Percentiles rank a stretch among this genome's conserved stretches.
Evolutionary conservation across 2,113 vertebrate genomes (phyloP).

Genomic region (Ailurus styani): DNA sequence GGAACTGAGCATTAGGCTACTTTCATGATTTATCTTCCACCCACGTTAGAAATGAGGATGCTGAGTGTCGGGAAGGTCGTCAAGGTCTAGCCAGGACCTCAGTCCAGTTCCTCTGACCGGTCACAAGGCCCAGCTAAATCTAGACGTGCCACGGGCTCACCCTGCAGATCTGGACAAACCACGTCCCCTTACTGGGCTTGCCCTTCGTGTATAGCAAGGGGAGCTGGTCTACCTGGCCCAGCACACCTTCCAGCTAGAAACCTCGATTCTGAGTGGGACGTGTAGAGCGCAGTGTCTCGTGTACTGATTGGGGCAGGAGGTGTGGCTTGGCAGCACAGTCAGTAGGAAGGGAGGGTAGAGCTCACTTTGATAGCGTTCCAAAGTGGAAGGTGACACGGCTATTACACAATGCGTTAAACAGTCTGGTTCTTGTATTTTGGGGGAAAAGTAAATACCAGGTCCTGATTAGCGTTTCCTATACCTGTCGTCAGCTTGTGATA

Average conservation of each 20-base stretch:
- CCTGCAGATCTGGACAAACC: not conserved
- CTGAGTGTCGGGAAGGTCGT: not conserved
- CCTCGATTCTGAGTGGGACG: slow-evolving; percentile 21
- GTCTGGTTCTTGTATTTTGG: slow-evolving; percentile 63
- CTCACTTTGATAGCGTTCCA: slow-evolving; percentile 75
- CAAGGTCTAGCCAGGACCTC: not conserved
- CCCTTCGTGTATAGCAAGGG: not conserved
- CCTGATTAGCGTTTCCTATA: slow-evolving; percentile 73
- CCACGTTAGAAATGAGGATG: not conserved
- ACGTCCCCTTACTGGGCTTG: not conserved
- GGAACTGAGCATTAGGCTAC: not conserved
- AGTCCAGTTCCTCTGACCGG: not conserved
- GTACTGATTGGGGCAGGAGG: slow-evolving; percentile 40
- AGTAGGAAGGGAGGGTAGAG: slow-evolving; percentile 71
- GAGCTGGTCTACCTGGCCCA: not conserved
- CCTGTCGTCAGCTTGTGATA: slow-evolving; percentile 64
- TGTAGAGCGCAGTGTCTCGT: slow-evolving; percentile 60
- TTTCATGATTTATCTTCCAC: not conserved
- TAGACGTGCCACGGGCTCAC: not conserved
- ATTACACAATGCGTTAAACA: slow-evolving; percentile 65
- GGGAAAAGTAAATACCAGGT: slow-evolving; percentile 56
- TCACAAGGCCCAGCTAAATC: not conserved
- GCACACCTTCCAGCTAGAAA: not conserved
- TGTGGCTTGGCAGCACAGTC: slow-evolving; percentile 58
- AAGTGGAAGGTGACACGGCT: slow-evolving; percentile 72